phyloP scores from a whole-genome alignment of 2,888 invertebrate genomes.

The Flexamia atlantica region DNA sequence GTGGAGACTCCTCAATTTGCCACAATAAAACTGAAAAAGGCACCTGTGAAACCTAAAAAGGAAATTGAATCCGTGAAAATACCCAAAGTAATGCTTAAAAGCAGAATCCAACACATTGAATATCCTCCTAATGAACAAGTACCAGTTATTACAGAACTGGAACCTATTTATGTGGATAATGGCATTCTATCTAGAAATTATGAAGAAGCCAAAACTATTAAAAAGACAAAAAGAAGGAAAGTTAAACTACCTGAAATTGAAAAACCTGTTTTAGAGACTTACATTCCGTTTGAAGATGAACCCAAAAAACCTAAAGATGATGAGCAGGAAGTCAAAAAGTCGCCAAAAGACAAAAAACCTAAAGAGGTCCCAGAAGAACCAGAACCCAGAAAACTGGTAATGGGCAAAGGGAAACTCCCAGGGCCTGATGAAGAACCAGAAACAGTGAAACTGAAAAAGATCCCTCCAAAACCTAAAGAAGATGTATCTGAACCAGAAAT shows the following conservation, averaged over 20 bases:
- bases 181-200: conserved; percentile 72
- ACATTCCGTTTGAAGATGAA: conserved; percentile 68
- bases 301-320: conserved; percentile 65
- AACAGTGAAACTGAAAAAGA: conserved; percentile 76
- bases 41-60: conserved; percentile 76
- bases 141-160: conserved; percentile 73
- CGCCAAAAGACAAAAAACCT: conserved; percentile 67
- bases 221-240: conserved; percentile 69
- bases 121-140: conserved; percentile 74
- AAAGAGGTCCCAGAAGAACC: conserved; percentile 67
- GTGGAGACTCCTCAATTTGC: conserved; percentile 80
- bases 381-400: conserved; percentile 68
- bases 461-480: conserved; percentile 68
- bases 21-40: conserved; percentile 76
- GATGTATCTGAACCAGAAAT: conserved; percentile 73
- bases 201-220: conserved; percentile 71
- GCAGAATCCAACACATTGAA: conserved; percentile 80
- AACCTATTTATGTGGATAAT: conserved; percentile 70
- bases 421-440: conserved; percentile 71
- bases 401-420: conserved; percentile 69
- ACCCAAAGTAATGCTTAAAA: conserved; percentile 84
- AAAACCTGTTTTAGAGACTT: conserved; percentile 69
- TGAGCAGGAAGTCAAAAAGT: conserved; percentile 71
- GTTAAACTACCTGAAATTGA: conserved; percentile 69
- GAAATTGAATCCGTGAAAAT: conserved; percentile 75